Conservation (phyloP, 2,888 invertebrate genomes). For the Drosophila nigricruria region DNA sequence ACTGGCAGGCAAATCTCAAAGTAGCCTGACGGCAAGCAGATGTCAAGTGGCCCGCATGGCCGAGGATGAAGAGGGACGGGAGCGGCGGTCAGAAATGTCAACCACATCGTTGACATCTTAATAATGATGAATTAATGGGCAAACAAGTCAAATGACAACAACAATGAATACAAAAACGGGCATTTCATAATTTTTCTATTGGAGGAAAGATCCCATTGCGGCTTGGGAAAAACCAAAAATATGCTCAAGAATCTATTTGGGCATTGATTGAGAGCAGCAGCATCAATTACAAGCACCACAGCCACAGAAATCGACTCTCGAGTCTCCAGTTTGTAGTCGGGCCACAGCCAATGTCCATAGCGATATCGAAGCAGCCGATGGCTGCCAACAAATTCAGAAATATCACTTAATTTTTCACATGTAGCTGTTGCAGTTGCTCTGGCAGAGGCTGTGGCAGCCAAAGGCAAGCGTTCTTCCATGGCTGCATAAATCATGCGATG, state of each 20-base stretch:
- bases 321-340: conserved; percentile 1
- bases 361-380: conserved; percentile 40
- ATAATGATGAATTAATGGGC: conserved; percentile 84
- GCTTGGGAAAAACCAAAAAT: conserved; percentile 56
- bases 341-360: conserved; percentile 19
- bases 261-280: conserved; percentile 75
- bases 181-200: conserved; percentile 77
- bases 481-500: conserved; percentile 78
- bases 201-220: conserved; percentile 45
- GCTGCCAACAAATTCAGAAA: conserved; percentile 80
- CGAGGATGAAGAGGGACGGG: conserved; percentile 13
- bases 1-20: conserved; percentile 52
- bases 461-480: conserved; percentile 64
- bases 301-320: conserved; percentile 10
- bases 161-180: conserved; percentile 39
- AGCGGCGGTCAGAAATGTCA: conserved; percentile 73
- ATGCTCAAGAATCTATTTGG: conserved; percentile 56
- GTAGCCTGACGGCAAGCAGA: conserved; percentile 65
- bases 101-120: conserved; percentile 82
- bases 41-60: conserved; percentile 79
- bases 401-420: conserved; percentile 81
- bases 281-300: conserved; percentile 68
- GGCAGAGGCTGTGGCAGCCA: conserved; percentile 35
- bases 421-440: conserved; percentile 45
- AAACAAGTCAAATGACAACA: conserved; percentile 70